These are phyloP conservation scores for Pharmacophagus antenor DNA, from an alignment of 2,888 invertebrate genomes.

Conservation along the genomic window DNA sequence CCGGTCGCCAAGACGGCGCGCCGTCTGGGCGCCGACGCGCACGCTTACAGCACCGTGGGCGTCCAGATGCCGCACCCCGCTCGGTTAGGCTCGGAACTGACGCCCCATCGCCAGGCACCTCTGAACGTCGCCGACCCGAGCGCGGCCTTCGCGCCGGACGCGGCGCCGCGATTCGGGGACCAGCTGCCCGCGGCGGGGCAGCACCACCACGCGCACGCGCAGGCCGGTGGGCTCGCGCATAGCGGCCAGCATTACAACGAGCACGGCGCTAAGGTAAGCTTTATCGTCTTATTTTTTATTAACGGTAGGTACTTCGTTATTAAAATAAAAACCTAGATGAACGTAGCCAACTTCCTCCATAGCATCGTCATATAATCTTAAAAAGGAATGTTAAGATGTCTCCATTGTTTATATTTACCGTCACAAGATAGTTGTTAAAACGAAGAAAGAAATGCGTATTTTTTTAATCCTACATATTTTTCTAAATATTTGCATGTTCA, in stretches of 20 bases:
- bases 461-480: too few relatives aligned
- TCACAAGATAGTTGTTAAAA: too few relatives aligned
- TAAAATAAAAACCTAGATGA: too few relatives aligned
- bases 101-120: constrained; percentile 26
- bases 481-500: too few relatives aligned
- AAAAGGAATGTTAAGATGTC: too few relatives aligned
- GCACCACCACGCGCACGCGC: constrained; percentile 50
- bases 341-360: too few relatives aligned
- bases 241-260: constrained; percentile 75
- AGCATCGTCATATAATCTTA: too few relatives aligned
- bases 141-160: constrained; percentile 36
- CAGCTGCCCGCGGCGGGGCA: constrained; percentile 43
- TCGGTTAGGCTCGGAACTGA: constrained; percentile 34
- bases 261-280: constrained; percentile 78
- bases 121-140: constrained; percentile 9
- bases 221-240: constrained; percentile 44
- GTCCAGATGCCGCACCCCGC: constrained; percentile 35
- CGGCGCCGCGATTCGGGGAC: constrained; percentile 41
- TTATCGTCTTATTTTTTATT: neutral
- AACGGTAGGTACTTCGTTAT: too few relatives aligned
- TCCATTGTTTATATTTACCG: too few relatives aligned
- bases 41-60: constrained; percentile 39
- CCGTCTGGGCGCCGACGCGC: constrained; percentile 49
- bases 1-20: constrained; percentile 43
- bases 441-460: too few relatives aligned